Conservation (phyloP, 2,888 invertebrate species). For the Hyles lineata region DNA sequence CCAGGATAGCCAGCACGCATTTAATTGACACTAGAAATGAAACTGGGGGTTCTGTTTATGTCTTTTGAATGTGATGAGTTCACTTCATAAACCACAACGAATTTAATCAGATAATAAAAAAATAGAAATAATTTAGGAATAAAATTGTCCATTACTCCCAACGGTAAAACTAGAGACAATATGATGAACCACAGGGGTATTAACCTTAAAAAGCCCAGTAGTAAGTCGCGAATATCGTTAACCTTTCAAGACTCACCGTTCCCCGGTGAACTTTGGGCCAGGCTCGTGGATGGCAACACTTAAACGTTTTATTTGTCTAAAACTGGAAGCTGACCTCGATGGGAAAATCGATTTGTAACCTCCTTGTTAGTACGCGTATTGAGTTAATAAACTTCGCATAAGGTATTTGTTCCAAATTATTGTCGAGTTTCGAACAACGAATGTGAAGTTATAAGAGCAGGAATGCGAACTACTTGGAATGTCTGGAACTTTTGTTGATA, state of each 20-base stretch:
- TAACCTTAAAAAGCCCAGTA: neutral
- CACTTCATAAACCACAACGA: no score
- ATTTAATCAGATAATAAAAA: no score
- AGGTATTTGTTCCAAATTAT: neutral
- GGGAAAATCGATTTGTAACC: slow-evolving; percentile 49
- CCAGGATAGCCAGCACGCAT: no score
- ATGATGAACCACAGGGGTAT: no score
- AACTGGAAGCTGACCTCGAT: slow-evolving; percentile 50
- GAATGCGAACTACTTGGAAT: neutral
- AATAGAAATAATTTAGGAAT: no score
- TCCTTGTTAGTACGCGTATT: slow-evolving; percentile 30
- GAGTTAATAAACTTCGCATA: neutral
- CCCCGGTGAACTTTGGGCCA: slow-evolving; percentile 19
- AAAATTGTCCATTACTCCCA: no score
- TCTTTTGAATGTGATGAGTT: no score
- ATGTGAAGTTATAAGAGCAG: neutral
- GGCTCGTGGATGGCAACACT: slow-evolving; percentile 32
- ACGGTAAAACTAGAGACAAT: no score
- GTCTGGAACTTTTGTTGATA: neutral
- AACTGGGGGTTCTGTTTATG: no score
- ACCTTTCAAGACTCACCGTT: slow-evolving; percentile 28
- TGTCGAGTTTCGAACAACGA: neutral
- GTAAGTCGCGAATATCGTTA: slow-evolving; percentile 26
- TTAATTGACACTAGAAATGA: no score
- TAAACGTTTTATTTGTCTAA: slow-evolving; percentile 47